A percentile compares a stretch with the other conserved stretches of the same genome.
Evolutionary conservation across 1,140 invertebrate species (phyloP).

Genomic region (Drosophila kikkawai): DNA sequence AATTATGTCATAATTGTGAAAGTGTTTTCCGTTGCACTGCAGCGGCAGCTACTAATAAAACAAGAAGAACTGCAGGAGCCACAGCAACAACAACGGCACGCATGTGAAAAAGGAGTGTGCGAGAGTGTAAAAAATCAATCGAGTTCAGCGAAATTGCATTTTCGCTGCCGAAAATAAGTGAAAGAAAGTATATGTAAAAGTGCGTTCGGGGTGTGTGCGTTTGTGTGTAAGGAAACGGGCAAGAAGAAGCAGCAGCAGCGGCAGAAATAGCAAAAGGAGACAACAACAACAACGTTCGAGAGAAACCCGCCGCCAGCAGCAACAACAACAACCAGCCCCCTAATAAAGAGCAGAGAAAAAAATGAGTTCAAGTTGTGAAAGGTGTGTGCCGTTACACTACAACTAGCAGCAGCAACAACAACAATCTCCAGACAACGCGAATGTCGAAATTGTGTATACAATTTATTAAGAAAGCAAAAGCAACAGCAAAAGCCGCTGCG

Average conservation of each 20-base stretch:
- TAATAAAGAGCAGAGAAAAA: constrained; percentile 76
- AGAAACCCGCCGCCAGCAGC: constrained; percentile 32
- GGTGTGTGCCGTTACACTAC: constrained; percentile 80
- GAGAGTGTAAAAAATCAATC: constrained; percentile 75
- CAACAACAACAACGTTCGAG: constrained; percentile 47
- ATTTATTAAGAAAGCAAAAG: constrained; percentile 64
- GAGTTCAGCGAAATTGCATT: constrained; percentile 70
- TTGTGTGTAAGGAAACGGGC: constrained; percentile 55
- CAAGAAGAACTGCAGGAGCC: constrained; percentile 14
- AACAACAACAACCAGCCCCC: constrained; percentile 55
- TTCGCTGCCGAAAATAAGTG: constrained; percentile 73
- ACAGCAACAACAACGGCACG: constrained; percentile 50
- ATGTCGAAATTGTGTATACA: constrained; percentile 78
- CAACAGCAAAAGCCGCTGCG: constrained; percentile 24
- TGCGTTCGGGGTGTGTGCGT: constrained; percentile 58
- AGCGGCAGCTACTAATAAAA: constrained; percentile 29
- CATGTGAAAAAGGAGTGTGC: constrained; percentile 73
- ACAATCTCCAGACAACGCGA: constrained; percentile 48
- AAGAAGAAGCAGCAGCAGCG: constrained; percentile 56
- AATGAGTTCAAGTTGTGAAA: constrained; percentile 85
- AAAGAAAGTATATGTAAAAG: constrained; percentile 54
- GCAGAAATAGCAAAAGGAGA: constrained; percentile 80
- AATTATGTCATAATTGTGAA: constrained; percentile 80
- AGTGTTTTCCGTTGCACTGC: constrained; percentile 50
- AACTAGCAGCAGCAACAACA: constrained; percentile 40